Base-by-base conservation (phyloP, 1,140 invertebrate species). In the Acyrthosiphon pisum region DNA sequence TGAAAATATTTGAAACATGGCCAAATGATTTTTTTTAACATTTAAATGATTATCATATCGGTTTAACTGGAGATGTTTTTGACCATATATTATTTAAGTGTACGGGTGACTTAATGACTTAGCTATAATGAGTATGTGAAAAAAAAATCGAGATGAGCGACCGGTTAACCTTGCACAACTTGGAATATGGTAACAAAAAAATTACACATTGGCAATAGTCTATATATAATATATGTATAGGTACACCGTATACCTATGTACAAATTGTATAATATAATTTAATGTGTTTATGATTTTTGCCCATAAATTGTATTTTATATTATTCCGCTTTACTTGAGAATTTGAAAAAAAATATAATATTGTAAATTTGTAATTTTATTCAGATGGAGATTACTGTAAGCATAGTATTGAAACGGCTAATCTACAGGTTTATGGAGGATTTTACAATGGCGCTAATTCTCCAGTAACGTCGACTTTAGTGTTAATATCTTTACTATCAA, bases 341-440 rank as follows among this genome's bases (percentile, higher is more conserved):
- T 68, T 68, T 6, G 3, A 76, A 76, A 68, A 68, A 76, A 76
- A 76, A n/a, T n/a, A n/a, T n/a, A 35, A 76, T 76, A 35, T n/a
- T 83, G 2, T 22, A 48, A 35, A 26, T 91, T 60, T 22, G 18
- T 60, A 23, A 26, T 91, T 91, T 41, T 22, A 76, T 96, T 35
- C 95, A 96, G 96, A 98, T 94, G 97, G 97, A 0, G 97, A 98
- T 94, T 98, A 98, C 94, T 98, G 97, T 95, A 98, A 98, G 94
- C 96, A 97, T 93, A 98, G 97, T 95, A 97, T 98, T 94, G 97
- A 98, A 94, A 98, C 97, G 1, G 97, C 97, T 0, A 97, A 97
- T 89, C 95, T 98, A 0, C 97, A 98, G 95, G 97, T 98, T 0
- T 97, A 97, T 94, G 97, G 97, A 2, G 97, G 97, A 22, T 97